Conservation (phyloP, 1,140 invertebrate genomes). For the Bradysia coprophila region DNA sequence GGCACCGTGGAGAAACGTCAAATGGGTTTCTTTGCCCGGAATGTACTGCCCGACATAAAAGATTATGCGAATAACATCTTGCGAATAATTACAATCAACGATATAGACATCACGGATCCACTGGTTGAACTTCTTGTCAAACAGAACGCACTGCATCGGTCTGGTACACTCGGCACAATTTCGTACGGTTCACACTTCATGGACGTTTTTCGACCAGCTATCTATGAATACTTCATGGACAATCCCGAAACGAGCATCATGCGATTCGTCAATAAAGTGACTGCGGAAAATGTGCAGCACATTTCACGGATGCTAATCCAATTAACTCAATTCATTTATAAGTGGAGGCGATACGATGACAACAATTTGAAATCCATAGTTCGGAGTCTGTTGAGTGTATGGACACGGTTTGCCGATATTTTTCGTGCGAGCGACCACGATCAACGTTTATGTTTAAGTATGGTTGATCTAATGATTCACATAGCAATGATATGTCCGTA, state of each 20-base stretch:
- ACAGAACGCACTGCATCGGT: constrained; percentile 1
- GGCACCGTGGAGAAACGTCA: too few relatives aligned
- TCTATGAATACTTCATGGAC: constrained; percentile 14
- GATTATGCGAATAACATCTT: too few relatives aligned
- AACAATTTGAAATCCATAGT: neutral
- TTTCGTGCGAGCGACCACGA: too few relatives aligned
- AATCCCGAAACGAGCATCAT: constrained; percentile 5
- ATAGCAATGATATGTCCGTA: constrained; percentile 2
- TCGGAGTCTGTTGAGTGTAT: neutral
- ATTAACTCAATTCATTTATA: constrained; percentile 1
- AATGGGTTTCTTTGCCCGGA: too few relatives aligned
- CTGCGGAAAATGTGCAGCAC: neutral
- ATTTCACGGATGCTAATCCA: constrained; percentile 1
- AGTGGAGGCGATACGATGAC: neutral
- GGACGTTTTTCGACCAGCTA: constrained; percentile 12
- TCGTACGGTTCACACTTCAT: constrained; percentile 22
- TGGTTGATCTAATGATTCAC: neutral
- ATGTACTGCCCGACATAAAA: too few relatives aligned
- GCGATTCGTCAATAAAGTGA: constrained; percentile 6
- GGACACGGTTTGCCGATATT: too few relatives aligned
- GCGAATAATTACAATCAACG: too few relatives aligned
- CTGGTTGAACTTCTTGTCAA: constrained; percentile 1
- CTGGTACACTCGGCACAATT: constrained; percentile 6
- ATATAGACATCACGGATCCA: too few relatives aligned
- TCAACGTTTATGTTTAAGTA: too few relatives aligned